Evolutionary conservation across 2,113 vertebrate genomes (phyloP).

Genomic region (Rallus limicola): DNA sequence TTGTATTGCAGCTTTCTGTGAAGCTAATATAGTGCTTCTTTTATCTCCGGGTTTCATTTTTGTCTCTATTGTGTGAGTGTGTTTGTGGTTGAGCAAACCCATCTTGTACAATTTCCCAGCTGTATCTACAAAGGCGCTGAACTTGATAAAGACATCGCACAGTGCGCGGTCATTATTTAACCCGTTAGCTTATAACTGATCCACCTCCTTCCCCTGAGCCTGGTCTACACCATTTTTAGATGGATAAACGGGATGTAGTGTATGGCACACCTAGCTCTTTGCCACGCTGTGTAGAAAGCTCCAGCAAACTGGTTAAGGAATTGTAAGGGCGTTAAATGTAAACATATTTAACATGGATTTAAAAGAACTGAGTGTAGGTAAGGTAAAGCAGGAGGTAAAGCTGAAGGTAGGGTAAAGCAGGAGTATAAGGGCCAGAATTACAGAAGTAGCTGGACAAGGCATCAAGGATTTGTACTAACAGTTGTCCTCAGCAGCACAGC

Average conservation of each 20-base stretch:
- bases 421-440: background rate
- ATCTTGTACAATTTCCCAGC: slow-evolving; percentile 37
- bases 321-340: background rate
- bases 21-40: slow-evolving; percentile 10
- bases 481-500: background rate
- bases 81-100: slow-evolving; percentile 49
- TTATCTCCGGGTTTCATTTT: slow-evolving; percentile 54
- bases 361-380: background rate
- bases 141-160: slow-evolving; percentile 1
- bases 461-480: background rate
- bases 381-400: background rate
- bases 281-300: background rate
- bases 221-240: background rate
- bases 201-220: background rate
- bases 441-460: background rate
- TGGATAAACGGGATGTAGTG: background rate
- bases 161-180: background rate
- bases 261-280: background rate
- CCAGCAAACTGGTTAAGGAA: background rate
- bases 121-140: slow-evolving; percentile 15
- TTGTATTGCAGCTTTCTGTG: background rate
- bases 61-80: background rate
- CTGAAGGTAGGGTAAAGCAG: background rate
- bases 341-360: background rate
- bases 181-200: background rate